A percentile compares a stretch with the other conserved stretches of the same genome.
phyloP scores from a whole-genome alignment of 1,140 invertebrate species.

The Drosophila kikkawai region DNA sequence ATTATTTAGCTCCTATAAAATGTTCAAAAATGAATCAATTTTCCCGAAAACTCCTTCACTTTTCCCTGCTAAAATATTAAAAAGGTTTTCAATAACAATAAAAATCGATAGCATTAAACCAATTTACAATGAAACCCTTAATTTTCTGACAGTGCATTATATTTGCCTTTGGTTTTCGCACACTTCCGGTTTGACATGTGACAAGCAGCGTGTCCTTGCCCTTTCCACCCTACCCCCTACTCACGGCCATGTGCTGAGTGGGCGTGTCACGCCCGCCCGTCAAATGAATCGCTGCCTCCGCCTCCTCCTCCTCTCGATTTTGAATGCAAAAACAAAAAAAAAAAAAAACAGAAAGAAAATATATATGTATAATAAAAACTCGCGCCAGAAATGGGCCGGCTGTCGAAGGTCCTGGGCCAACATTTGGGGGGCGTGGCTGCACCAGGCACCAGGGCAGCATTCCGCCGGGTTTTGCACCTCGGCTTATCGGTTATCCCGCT shows the following conservation, averaged over 20 bases:
- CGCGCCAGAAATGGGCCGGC: slow-evolving; percentile 76
- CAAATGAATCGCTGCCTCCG: slow-evolving; percentile 73
- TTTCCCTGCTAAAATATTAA: not conserved
- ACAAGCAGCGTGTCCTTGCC: slow-evolving; percentile 70
- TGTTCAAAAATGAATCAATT: no score
- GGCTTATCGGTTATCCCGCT: slow-evolving; percentile 15
- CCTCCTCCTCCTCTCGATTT: slow-evolving; percentile 1
- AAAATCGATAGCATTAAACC: not conserved
- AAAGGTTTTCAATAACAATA: not conserved
- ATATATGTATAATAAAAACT: slow-evolving; percentile 50
- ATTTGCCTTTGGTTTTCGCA: slow-evolving; percentile 65
- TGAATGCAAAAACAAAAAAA: slow-evolving; percentile 43
- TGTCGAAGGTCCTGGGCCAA: slow-evolving; percentile 48
- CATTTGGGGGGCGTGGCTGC: slow-evolving; percentile 44
- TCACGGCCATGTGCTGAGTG: slow-evolving; percentile 32
- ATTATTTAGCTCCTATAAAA: no score
- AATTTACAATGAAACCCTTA: not conserved
- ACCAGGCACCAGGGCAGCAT: slow-evolving; percentile 41
- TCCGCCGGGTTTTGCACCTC: slow-evolving; percentile 62
- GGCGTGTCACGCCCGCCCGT: slow-evolving; percentile 72
- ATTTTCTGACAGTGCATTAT: slow-evolving; percentile 38
- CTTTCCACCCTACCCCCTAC: not conserved
- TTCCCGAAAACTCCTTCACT: not conserved
- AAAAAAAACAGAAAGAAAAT: slow-evolving; percentile 31
- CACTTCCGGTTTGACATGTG: slow-evolving; percentile 84